Evolutionary conservation across 1,140 invertebrate species (phyloP), one percentile per base, ranked within the genome.

Genomic region (Frieseomelitta varia): DNA sequence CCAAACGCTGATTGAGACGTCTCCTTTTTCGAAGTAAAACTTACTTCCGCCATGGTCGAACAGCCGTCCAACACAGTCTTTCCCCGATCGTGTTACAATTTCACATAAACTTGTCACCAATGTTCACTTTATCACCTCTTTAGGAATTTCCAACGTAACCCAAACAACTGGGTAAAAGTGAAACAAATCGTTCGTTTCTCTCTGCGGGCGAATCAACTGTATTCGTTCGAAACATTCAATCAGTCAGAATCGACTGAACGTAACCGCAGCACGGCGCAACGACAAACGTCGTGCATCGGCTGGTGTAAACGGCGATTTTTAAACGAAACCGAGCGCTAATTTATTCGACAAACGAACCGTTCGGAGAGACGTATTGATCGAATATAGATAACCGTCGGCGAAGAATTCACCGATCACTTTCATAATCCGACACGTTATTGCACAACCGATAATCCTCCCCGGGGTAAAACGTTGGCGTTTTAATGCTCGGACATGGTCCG

Each of bases 381-480:
- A 27, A 34, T 11, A 17, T 4, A 8, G 30, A 17, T 4, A 8
- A 15, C 39, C 51, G 65, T 39, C 55, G 34, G 39, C 55, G 12
- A 4, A 67, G 61, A 56, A 72, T 67, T 75, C 80, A 67, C 73
- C 47, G 72, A 4, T 24, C 24, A 81, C 80, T 81, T 81, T 81
- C 71, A 55, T 81, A 76, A 81, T 30, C 63, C 72, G 67, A 39
- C 11, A 53, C 19, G 63, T 73, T 71, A 63, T 87, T 84, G 75
- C 85, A 53, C 76, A 75, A 72, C 74, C 80, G 71, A 84, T 88
- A 88, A 88, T 87, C 85, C 85, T 75, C 69, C 78, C 39, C 47
- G 71, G 51, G 53, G 63, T 73, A 87, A 85, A 65, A 87, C 81
- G 67, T 79, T 58, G 39, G 34, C 39, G 55, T 58, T 56, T 58